Evolutionary conservation across 2,113 vertebrate genomes (phyloP), one percentile per base, ranked within the genome.

Genomic region (Sceloporus undulatus): DNA sequence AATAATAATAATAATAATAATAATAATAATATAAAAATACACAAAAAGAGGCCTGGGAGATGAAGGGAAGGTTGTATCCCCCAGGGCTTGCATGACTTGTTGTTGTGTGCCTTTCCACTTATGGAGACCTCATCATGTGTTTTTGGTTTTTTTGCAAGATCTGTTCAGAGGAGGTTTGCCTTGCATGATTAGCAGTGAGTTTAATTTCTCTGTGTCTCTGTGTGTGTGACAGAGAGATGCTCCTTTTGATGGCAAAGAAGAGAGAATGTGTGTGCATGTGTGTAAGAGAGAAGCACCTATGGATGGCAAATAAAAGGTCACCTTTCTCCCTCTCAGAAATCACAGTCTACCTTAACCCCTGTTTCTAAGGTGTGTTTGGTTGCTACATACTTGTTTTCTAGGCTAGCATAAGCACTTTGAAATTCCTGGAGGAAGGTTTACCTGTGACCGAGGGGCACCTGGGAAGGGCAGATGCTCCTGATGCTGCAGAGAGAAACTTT

Each of bases 271-370:
- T 62, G 59, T 62, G 3, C 7, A 3, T 62, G 59, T 62, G 13
- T 54, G 73, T 11, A 82, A 88, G 90, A 90, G 66, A 6, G 89
- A 94, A 87, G 29, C 11, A 84, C 18, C 82, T 90, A 89, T 88
- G 84, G 56, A 86, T 92, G 91, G 91, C 40, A 83, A 75, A 59
- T 56, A 40, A 86, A 90, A 91, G 92, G 92, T 95, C 92, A 91
- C 79, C 80, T 95, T 88, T 14, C 56, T 92, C 80, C 91, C 52
- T 92, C 66, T 92, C 88, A 81, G 78, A 76, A 73, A 91, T 91
- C 88, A 91, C 91, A 92, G 93, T 90, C 85, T 92, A 11, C 92
- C 54, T 6, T 89, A 84, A 92, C 94, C 89, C 89, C 91, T 11
- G 11, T 95, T 92, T 91, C 78, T 89, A 85, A 91, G 92, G 89